Evolutionary conservation across 2,113 vertebrate genomes (phyloP).

Genomic region (Corythoichthys haematopterus): DNA sequence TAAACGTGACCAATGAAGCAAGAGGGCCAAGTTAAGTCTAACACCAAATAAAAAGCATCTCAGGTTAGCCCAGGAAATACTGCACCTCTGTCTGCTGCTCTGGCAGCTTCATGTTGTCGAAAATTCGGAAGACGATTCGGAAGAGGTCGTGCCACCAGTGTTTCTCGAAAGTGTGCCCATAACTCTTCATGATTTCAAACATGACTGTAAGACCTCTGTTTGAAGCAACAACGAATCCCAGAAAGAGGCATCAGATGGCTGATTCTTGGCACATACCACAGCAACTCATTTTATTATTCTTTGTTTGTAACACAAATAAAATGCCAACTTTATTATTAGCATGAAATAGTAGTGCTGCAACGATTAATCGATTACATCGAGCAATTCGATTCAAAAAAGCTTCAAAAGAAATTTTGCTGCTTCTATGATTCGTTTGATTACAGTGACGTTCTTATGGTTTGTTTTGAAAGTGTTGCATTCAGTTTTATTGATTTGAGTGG

Average conservation of each 20-base stretch:
- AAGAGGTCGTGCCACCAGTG: constrained; percentile 99
- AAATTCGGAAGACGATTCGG: constrained; percentile 94
- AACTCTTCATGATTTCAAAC: constrained; percentile 99
- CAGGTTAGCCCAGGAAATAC: neutral
- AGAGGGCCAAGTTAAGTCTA: neutral
- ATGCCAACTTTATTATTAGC: neutral
- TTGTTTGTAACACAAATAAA: neutral
- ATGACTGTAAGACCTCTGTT: constrained; percentile 92
- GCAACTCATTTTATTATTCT: neutral
- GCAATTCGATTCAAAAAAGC: too few relatives aligned
- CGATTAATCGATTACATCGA: too few relatives aligned
- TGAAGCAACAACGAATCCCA: neutral
- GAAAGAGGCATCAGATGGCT: neutral
- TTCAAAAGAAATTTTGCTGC: too few relatives aligned
- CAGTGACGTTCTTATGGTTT: too few relatives aligned
- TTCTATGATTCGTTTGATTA: too few relatives aligned
- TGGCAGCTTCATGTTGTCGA: constrained; percentile 98
- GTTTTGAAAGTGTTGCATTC: too few relatives aligned
- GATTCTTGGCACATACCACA: neutral
- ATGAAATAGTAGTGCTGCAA: too few relatives aligned
- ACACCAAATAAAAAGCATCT: neutral
- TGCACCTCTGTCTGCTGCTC: constrained; percentile 93
- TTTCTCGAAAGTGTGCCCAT: constrained; percentile 91
- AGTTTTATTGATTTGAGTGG: too few relatives aligned
- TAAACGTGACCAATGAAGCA: constrained; percentile 40